A percentile compares a stretch with the other conserved stretches of the same genome.
These are phyloP conservation scores for Eupristina koningsbergeri DNA, from an alignment of 1,140 invertebrate genomes.

Conservation along the genomic window DNA sequence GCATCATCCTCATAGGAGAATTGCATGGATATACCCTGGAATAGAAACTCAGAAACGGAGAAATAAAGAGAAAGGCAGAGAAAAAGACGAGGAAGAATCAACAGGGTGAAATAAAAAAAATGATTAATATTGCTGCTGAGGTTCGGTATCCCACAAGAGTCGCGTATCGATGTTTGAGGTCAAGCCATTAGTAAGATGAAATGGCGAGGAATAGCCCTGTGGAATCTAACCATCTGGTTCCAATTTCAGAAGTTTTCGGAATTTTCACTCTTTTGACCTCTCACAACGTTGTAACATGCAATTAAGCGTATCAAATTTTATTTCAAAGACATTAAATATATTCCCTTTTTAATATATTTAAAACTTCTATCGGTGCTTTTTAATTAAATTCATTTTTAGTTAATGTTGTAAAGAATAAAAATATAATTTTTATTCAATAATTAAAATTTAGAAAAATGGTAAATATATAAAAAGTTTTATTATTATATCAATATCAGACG, in stretches of 20 bases:
- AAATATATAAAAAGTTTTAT: too few relatives aligned
- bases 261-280: not conserved
- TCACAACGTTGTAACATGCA: not conserved
- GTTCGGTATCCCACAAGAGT: not conserved
- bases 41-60: not conserved
- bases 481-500: too few relatives aligned
- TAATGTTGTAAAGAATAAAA: too few relatives aligned
- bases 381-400: too few relatives aligned
- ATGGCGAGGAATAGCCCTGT: conserved; percentile 46
- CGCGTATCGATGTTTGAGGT: conserved; percentile 50
- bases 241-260: not conserved
- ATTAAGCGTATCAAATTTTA: not conserved
- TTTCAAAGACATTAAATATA: not conserved
- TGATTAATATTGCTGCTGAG: conserved; percentile 63
- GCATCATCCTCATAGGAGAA: not conserved
- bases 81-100: too few relatives aligned
- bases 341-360: too few relatives aligned
- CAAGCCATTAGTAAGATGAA: conserved; percentile 68
- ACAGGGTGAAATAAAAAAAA: conserved; percentile 50
- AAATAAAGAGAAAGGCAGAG: not conserved
- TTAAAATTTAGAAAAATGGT: too few relatives aligned
- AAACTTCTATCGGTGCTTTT: too few relatives aligned
- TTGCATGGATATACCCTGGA: not conserved
- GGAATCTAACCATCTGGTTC: not conserved
- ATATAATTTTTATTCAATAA: too few relatives aligned